These are phyloP conservation scores for Teleopsis dalmanni DNA, from an alignment of 1,140 invertebrate genomes.

Conservation along the genomic window DNA sequence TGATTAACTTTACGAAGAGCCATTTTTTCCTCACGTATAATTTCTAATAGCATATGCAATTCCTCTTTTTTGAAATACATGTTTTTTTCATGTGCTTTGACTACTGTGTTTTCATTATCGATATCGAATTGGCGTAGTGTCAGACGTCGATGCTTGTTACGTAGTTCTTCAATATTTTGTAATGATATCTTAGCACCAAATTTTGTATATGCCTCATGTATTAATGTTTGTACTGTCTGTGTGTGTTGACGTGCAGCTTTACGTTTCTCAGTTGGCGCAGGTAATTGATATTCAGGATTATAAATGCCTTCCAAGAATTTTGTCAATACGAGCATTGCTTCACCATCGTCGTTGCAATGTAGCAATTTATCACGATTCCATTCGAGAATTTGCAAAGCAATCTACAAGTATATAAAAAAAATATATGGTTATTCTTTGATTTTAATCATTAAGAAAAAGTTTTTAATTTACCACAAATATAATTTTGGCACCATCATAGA, in stretches of 20 bases:
- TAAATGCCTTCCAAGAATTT: conserved; percentile 83
- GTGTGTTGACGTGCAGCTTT: conserved; percentile 18
- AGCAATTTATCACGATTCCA: conserved; percentile 81
- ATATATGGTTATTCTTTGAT: background rate
- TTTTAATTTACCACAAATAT: conserved; percentile 73
- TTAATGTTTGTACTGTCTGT: conserved; percentile 77
- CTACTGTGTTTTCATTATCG: conserved; percentile 80
- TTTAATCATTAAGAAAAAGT: background rate
- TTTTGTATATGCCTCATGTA: conserved; percentile 81
- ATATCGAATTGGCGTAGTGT: conserved; percentile 92
- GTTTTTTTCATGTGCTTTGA: conserved; percentile 68
- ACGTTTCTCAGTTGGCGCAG: conserved; percentile 40
- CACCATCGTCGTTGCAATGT: conserved; percentile 85
- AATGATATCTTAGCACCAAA: conserved; percentile 74
- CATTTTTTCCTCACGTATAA: conserved; percentile 36
- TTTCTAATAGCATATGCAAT: conserved; percentile 54
- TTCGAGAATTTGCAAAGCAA: conserved; percentile 84
- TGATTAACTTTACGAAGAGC: conserved; percentile 24
- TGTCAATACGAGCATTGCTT: conserved; percentile 86
- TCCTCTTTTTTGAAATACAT: conserved; percentile 67
- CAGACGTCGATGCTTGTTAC: conserved; percentile 84
- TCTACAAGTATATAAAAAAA: conserved; percentile 47
- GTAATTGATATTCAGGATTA: conserved; percentile 57
- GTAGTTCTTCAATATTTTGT: conserved; percentile 77
- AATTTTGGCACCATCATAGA: conserved; percentile 95